Evolutionary conservation across 2,797 vertebrate genomes (phyloP).

Genomic region (Urosaurus nigricauda): DNA sequence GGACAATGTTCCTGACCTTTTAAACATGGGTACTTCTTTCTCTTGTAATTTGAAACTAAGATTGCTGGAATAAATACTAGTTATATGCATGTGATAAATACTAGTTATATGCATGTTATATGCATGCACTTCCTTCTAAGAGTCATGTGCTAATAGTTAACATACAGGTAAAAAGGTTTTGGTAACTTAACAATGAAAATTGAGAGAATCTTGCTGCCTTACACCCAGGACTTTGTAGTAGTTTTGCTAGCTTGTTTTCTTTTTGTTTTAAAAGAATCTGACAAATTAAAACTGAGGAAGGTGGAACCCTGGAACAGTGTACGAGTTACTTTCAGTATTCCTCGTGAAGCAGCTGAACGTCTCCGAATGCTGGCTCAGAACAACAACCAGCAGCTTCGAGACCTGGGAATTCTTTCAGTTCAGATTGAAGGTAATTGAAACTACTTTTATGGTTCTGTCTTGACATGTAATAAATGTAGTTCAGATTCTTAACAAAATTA

Average conservation of each 20-base stretch:
- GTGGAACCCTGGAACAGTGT: slow-evolving; percentile 99
- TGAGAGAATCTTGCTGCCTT: neutral
- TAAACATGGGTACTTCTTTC: slow-evolving; percentile 89
- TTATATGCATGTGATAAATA: neutral
- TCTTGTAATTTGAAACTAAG: neutral
- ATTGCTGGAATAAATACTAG: neutral
- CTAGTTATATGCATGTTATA: neutral
- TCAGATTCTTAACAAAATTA: neutral
- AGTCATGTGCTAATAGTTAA: neutral
- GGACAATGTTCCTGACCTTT: slow-evolving; percentile 88
- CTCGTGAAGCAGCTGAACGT: slow-evolving; percentile 96
- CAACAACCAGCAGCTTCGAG: slow-evolving; percentile 97
- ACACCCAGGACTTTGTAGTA: neutral
- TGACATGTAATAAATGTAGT: neutral
- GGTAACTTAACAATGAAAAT: fast-evolving
- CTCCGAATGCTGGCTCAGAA: slow-evolving; percentile 94
- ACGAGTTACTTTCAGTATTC: slow-evolving; percentile 98
- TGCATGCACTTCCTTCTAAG: neutral
- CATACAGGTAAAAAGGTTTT: neutral
- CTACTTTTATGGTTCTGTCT: neutral
- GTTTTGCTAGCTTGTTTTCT: neutral
- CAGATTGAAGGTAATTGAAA: slow-evolving; percentile 92
- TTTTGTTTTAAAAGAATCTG: slow-evolving; percentile 79
- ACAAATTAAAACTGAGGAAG: slow-evolving; percentile 85
- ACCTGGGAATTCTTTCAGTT: slow-evolving; percentile 97